phyloP scores from a whole-genome alignment of 1,140 invertebrate genomes.

The Cyclina sinensis region DNA sequence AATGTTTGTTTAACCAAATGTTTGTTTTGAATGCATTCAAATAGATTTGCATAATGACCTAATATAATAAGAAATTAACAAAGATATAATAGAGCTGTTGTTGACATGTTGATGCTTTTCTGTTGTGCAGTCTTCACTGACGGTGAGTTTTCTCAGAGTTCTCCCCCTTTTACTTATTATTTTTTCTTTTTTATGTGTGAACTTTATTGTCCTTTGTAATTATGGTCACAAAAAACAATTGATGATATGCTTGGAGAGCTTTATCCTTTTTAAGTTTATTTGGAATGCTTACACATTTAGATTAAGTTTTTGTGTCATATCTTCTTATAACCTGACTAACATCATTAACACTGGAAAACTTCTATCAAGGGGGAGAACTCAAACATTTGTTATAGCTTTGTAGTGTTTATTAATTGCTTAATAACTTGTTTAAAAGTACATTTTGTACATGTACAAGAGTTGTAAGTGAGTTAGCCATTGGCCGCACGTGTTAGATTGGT shows the following conservation, averaged over 20 bases:
- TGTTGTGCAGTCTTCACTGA: constrained; percentile 63
- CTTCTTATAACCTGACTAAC: no score
- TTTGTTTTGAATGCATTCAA: background rate
- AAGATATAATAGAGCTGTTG: constrained; percentile 18
- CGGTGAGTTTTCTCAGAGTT: constrained; percentile 62
- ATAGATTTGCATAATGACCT: background rate
- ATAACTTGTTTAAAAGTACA: constrained; percentile 5
- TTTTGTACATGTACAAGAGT: background rate
- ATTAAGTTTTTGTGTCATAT: no score
- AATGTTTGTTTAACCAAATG: no score
- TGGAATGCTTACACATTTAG: background rate
- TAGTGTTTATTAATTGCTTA: constrained; percentile 23
- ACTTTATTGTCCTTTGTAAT: background rate
- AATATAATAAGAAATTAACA: background rate
- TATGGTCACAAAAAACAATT: no score
- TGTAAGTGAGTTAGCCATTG: background rate
- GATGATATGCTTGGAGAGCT: background rate
- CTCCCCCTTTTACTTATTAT: constrained; percentile 53
- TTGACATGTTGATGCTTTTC: constrained; percentile 37
- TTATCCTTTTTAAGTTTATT: background rate
- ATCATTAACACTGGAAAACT: no score
- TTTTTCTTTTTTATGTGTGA: no score
- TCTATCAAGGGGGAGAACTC: constrained; percentile 3
- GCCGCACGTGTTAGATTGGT: background rate
- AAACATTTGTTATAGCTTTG: background rate